Conservation (phyloP, 1,140 invertebrate genomes). For the Cotesia glomerata region DNA sequence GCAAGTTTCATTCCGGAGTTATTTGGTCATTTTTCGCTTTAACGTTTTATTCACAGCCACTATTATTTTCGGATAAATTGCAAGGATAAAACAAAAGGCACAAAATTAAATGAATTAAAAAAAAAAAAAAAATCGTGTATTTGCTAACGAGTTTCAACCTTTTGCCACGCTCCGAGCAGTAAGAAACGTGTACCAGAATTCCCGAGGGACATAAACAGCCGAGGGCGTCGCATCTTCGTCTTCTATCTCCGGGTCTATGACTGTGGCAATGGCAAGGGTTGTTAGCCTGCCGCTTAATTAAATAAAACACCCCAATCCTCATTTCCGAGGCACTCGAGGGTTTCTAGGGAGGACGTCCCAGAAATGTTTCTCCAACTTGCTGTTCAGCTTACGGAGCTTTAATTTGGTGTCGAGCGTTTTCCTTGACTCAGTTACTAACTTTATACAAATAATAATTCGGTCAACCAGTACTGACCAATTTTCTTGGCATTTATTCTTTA, state of each 20-base stretch:
- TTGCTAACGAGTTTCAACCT: constrained; percentile 30
- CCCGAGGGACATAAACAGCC: constrained; percentile 50
- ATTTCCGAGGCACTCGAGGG: constrained; percentile 34
- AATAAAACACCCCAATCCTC: constrained; percentile 52
- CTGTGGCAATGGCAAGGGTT: constrained; percentile 35
- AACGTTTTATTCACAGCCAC: no score
- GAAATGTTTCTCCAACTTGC: no score
- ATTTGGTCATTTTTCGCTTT: no score
- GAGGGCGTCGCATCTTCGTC: not conserved
- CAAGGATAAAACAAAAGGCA: not conserved
- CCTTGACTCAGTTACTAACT: no score
- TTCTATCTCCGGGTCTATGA: not conserved
- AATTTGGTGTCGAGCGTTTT: no score
- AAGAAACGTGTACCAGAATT: constrained; percentile 40
- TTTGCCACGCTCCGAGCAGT: constrained; percentile 19
- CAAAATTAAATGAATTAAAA: not conserved
- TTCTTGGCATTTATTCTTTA: no score
- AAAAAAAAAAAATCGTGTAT: not conserved
- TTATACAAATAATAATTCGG: no score
- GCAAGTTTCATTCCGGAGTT: no score
- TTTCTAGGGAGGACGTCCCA: constrained; percentile 25
- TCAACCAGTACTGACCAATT: no score
- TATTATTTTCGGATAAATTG: not conserved
- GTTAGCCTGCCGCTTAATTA: constrained; percentile 53
- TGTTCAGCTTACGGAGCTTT: no score